These are phyloP conservation scores for Malurus alboscapulatus DNA, from an alignment of 2,113 vertebrate genomes.

Conservation along the genomic window DNA sequence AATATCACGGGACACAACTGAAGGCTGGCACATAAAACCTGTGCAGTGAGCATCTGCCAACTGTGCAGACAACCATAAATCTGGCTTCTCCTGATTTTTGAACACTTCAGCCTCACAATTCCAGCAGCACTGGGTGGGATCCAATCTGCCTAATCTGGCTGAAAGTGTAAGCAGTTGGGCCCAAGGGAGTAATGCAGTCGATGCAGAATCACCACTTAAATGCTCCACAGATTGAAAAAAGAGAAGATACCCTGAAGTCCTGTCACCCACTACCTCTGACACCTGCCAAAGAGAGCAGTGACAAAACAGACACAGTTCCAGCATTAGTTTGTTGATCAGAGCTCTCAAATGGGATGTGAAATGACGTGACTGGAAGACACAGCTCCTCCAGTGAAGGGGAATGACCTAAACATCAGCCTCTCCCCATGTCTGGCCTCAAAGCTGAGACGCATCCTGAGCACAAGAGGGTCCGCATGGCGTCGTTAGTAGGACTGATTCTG, in stretches of 20 bases:
- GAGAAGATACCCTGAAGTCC: neutral
- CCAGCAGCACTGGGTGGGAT: neutral
- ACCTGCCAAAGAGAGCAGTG: neutral
- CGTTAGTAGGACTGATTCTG: neutral
- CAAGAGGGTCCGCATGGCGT: accelerated
- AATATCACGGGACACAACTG: neutral
- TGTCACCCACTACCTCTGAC: neutral
- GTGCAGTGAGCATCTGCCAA: neutral
- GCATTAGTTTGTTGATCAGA: neutral
- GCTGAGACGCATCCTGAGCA: neutral
- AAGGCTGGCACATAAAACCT: neutral
- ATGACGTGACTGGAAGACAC: neutral
- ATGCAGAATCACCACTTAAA: neutral
- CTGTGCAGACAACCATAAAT: neutral
- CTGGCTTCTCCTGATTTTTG: neutral
- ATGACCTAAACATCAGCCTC: neutral
- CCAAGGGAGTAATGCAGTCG: neutral
- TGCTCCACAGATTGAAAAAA: neutral
- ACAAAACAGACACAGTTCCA: neutral
- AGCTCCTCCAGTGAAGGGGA: neutral
- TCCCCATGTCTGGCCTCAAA: neutral
- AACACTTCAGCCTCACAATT: neutral
- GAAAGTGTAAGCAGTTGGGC: neutral
- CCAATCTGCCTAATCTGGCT: neutral
- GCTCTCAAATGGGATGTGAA: neutral